phyloP scores from a whole-genome alignment of 2,113 vertebrate genomes.

The Protomyctophum bolini region DNA sequence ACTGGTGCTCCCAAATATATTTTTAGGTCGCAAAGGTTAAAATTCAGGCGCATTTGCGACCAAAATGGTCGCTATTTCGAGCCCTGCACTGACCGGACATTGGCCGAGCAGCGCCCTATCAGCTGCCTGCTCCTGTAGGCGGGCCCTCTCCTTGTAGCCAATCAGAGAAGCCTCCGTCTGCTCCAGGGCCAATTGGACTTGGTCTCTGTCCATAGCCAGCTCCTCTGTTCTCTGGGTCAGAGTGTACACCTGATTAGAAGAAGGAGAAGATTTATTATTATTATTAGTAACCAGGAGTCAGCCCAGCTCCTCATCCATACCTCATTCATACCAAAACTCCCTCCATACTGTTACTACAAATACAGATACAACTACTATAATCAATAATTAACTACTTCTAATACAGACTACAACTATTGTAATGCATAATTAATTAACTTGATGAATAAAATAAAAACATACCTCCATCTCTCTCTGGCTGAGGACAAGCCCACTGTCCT shows the following conservation, averaged over 20 bases:
- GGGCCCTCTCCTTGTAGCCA: conserved; percentile 43
- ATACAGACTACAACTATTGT: no score
- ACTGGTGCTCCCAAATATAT: no score
- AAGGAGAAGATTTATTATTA: background rate
- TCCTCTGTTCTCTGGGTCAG: conserved; percentile 57
- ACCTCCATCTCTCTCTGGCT: conserved; percentile 55
- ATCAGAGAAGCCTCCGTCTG: conserved; percentile 62
- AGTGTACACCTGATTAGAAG: conserved; percentile 27
- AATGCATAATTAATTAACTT: no score
- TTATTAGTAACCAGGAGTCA: background rate
- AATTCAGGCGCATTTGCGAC: no score
- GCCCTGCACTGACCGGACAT: conserved; percentile 38
- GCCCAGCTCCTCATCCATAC: no score
- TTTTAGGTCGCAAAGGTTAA: no score
- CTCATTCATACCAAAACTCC: no score
- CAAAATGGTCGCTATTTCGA: no score
- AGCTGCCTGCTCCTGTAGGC: conserved; percentile 42
- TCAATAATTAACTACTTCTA: no score
- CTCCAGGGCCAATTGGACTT: conserved; percentile 59
- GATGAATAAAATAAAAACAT: background rate
- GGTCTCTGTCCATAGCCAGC: conserved; percentile 59
- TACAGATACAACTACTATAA: no score
- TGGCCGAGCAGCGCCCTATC: background rate
- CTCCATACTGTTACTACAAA: no score
- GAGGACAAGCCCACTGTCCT: conserved; percentile 45